Conservation (phyloP, 2,113 vertebrate genomes). For the Crypturellus undulatus region DNA sequence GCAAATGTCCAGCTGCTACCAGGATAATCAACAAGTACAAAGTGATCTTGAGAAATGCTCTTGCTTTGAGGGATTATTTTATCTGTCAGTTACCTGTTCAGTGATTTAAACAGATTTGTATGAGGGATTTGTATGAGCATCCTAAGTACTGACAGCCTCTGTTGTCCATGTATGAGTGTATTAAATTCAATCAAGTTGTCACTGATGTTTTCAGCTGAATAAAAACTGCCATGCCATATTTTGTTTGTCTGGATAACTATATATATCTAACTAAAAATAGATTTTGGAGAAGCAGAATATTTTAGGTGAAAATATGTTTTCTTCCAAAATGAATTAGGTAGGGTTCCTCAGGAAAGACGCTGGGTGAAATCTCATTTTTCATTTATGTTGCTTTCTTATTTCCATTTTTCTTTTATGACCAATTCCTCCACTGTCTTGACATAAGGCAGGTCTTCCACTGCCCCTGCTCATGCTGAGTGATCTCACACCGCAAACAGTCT, state of each 20-base stretch:
- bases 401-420: neutral
- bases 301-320: neutral
- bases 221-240: neutral
- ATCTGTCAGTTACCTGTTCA: neutral
- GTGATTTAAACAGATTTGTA: neutral
- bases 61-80: neutral
- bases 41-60: neutral
- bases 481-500: neutral
- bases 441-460: neutral
- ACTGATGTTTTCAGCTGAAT: neutral
- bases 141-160: neutral
- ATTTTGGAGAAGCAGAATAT: neutral
- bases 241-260: neutral
- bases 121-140: neutral
- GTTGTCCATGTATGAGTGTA: neutral
- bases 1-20: neutral
- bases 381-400: neutral
- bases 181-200: neutral
- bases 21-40: neutral
- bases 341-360: neutral
- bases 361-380: neutral
- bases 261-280: neutral
- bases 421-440: neutral
- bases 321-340: rapidly evolving
- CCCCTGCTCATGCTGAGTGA: rapidly evolving